phyloP scores from a whole-genome alignment of 2,888 invertebrate genomes.

The Choreutis nemorana region DNA sequence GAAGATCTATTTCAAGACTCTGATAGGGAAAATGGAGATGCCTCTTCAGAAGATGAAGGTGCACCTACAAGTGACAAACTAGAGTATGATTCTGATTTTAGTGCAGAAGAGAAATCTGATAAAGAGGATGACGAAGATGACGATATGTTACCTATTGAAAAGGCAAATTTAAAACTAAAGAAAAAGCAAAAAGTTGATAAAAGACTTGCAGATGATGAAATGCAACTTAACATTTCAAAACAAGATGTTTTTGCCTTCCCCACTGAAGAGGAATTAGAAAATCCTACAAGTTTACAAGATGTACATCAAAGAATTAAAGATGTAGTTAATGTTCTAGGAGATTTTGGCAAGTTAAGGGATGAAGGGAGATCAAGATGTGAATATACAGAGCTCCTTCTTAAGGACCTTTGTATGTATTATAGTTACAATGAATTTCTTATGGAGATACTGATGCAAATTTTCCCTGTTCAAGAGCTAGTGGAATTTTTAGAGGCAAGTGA shows the following conservation, averaged over 20 bases:
- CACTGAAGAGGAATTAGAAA: constrained; percentile 74
- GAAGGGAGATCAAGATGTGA: constrained; percentile 78
- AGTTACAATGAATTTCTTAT: constrained; percentile 97
- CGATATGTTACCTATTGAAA: constrained; percentile 87
- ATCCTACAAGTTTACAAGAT: constrained; percentile 78
- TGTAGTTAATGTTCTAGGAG: constrained; percentile 77
- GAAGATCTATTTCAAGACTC: constrained; percentile 63
- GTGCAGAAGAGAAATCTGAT: constrained; percentile 32
- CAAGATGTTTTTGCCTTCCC: constrained; percentile 84
- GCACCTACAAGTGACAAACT: constrained; percentile 25
- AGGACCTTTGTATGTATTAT: constrained; percentile 93
- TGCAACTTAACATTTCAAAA: constrained; percentile 80
- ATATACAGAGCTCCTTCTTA: constrained; percentile 79
- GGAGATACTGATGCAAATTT: constrained; percentile 89
- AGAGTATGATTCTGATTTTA: constrained; percentile 42
- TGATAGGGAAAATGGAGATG: constrained; percentile 39
- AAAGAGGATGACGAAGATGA: constrained; percentile 60
- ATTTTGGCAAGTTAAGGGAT: constrained; percentile 77
- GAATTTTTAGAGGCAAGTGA: constrained; percentile 98
- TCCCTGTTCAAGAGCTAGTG: constrained; percentile 84
- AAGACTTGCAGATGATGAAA: constrained; percentile 80
- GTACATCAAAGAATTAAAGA: constrained; percentile 92
- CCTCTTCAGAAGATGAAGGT: constrained; percentile 35
- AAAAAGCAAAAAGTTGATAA: constrained; percentile 75
- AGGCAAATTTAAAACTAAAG: constrained; percentile 78